Evolutionary conservation across 2,888 invertebrate genomes (phyloP).

Genomic region (Ectemnius cavifrons): DNA sequence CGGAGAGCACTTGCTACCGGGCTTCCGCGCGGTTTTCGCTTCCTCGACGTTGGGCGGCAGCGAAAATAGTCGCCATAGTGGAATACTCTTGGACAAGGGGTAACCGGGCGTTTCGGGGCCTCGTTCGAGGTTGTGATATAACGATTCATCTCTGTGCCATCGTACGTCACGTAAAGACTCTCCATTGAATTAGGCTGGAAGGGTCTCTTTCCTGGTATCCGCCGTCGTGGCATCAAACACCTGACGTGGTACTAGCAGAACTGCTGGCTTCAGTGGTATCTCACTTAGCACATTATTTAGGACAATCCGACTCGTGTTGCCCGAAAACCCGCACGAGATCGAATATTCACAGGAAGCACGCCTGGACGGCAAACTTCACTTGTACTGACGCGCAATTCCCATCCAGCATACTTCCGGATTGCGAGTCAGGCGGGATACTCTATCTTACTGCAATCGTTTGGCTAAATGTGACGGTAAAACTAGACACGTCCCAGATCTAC

Average conservation of each 20-base stretch:
- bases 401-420: no score
- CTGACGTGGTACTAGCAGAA: not conserved
- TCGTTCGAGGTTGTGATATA: conserved; percentile 63
- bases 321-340: no score
- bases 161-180: conserved; percentile 43
- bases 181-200: conserved; percentile 21
- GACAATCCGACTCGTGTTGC: conserved; percentile 5
- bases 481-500: not conserved
- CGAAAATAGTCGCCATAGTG: conserved; percentile 4
- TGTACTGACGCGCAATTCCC: no score
- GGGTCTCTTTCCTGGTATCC: conserved; percentile 23
- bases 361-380: no score
- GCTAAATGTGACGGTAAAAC: not conserved
- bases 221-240: conserved; percentile 22
- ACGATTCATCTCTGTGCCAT: conserved; percentile 59
- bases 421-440: not conserved
- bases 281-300: conserved; percentile 9
- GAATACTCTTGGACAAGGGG: conserved; percentile 31
- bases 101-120: conserved; percentile 42
- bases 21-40: conserved; percentile 3
- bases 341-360: no score
- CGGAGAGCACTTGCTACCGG: no score
- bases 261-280: conserved; percentile 1
- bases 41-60: not conserved
- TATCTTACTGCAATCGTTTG: conserved; percentile 2